A percentile compares a stretch with the other conserved stretches of the same genome.
These are phyloP conservation scores for Drosophila paranaensis DNA, from an alignment of 2,888 invertebrate genomes.

Conservation along the genomic window DNA sequence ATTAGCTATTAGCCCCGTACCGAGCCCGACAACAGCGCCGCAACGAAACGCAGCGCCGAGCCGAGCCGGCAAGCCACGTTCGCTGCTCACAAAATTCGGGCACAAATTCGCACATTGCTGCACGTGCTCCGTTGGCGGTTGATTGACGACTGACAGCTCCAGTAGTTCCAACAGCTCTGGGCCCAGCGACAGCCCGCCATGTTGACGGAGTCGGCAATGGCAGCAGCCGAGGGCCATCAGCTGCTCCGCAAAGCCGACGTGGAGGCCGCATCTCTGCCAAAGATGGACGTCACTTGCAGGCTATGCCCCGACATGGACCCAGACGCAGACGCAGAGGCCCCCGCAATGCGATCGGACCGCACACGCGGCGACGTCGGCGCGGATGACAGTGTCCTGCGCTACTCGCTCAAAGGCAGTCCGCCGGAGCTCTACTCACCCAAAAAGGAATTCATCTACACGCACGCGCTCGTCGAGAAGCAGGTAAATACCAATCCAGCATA, in stretches of 20 bases:
- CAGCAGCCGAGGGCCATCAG: constrained; percentile 30
- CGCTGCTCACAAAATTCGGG: constrained; percentile 22
- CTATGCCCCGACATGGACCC: not conserved
- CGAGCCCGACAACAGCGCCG: constrained; percentile 4
- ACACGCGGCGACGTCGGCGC: constrained; percentile 37
- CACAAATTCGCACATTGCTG: constrained; percentile 54
- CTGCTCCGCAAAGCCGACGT: constrained; percentile 31
- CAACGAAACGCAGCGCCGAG: no score
- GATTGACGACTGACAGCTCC: constrained; percentile 39
- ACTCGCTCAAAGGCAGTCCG: constrained; percentile 80
- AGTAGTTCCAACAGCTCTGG: constrained; percentile 5
- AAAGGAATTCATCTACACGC: constrained; percentile 79
- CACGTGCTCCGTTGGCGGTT: constrained; percentile 54
- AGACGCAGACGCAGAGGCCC: not conserved
- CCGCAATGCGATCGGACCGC: constrained; percentile 1
- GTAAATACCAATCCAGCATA: constrained; percentile 55
- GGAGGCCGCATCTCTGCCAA: constrained; percentile 12
- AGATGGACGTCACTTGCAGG: constrained; percentile 5
- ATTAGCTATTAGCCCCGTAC: constrained; percentile 19
- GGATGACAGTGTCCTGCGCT: constrained; percentile 59
- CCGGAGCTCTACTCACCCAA: constrained; percentile 79
- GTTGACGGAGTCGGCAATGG: constrained; percentile 24
- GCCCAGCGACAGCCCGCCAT: constrained; percentile 27
- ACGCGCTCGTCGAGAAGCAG: constrained; percentile 79
- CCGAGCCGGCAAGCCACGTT: constrained; percentile 17